Evolutionary conservation across 2,113 vertebrate species (phyloP).

Genomic region (Potamarius usumacintae): DNA sequence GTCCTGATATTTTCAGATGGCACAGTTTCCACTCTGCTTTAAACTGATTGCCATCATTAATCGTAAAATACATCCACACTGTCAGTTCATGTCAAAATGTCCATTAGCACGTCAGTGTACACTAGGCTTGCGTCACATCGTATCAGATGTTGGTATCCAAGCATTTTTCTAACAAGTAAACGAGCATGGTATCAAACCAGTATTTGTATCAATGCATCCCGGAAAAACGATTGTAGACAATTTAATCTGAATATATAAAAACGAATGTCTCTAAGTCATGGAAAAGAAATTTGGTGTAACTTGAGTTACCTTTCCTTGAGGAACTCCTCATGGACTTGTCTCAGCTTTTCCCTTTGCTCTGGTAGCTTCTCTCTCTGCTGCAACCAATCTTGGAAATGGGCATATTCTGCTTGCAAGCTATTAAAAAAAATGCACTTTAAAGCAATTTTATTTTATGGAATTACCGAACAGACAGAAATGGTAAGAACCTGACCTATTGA

Average conservation of each 20-base stretch:
- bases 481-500: conserved; percentile 73
- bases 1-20: neutral
- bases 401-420: conserved; percentile 70
- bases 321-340: conserved; percentile 64
- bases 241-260: neutral
- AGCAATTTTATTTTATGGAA: neutral
- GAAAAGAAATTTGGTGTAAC: neutral
- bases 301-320: conserved; percentile 66
- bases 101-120: neutral
- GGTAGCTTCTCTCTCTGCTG: conserved; percentile 64
- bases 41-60: neutral
- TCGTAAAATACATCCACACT: neutral
- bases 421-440: neutral
- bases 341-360: conserved; percentile 47
- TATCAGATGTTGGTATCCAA: no score
- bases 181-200: neutral
- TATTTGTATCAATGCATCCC: neutral
- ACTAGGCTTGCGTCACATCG: neutral
- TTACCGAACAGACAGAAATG: neutral
- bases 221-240: neutral
- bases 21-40: neutral
- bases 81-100: neutral
- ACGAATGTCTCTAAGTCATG: neutral
- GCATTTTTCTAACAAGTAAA: neutral
- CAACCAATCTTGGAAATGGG: conserved; percentile 69